Conservation (phyloP, 2,797 vertebrate genomes). For the Spondyliosoma cantharus region DNA sequence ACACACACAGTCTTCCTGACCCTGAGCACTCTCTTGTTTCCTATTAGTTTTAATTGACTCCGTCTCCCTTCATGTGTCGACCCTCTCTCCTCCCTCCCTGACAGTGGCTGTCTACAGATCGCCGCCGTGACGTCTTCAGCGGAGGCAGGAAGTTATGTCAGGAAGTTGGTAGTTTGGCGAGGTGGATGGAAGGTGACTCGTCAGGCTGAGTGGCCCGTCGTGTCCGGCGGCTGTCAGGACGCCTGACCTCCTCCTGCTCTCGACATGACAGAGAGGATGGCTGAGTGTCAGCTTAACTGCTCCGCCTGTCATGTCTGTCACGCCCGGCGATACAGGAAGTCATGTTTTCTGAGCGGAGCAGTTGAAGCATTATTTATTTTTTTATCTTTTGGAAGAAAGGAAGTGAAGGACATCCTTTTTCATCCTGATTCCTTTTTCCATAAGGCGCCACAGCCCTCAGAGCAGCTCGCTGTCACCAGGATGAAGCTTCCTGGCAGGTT, state of each 20-base stretch:
- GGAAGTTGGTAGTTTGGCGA: conserved; percentile 52
- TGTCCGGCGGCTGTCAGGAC: conserved; percentile 73
- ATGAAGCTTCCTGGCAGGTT: conserved; percentile 29
- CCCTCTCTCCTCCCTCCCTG: conserved; percentile 21
- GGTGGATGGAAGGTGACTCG: conserved; percentile 77
- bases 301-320: conserved; percentile 81
- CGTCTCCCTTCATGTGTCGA: conserved; percentile 54
- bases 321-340: conserved; percentile 73
- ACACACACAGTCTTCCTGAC: conserved; percentile 43
- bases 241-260: conserved; percentile 71
- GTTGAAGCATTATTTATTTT: conserved; percentile 57
- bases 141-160: conserved; percentile 47
- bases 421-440: conserved; percentile 23
- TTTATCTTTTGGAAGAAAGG: conserved; percentile 32
- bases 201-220: conserved; percentile 47
- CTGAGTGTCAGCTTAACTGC: conserved; percentile 74
- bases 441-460: not conserved
- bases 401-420: conserved; percentile 59
- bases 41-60: conserved; percentile 78
- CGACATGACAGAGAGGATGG: conserved; percentile 73
- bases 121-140: conserved; percentile 24
- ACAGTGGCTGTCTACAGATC: conserved; percentile 53
- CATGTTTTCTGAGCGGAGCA: conserved; percentile 67
- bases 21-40: conserved; percentile 57
- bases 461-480: conserved; percentile 30